A percentile compares a stretch with the other conserved stretches of the same genome.
Evolutionary conservation across 2,113 vertebrate genomes (phyloP).

Genomic region (Rhinolophus ferrumequinum): DNA sequence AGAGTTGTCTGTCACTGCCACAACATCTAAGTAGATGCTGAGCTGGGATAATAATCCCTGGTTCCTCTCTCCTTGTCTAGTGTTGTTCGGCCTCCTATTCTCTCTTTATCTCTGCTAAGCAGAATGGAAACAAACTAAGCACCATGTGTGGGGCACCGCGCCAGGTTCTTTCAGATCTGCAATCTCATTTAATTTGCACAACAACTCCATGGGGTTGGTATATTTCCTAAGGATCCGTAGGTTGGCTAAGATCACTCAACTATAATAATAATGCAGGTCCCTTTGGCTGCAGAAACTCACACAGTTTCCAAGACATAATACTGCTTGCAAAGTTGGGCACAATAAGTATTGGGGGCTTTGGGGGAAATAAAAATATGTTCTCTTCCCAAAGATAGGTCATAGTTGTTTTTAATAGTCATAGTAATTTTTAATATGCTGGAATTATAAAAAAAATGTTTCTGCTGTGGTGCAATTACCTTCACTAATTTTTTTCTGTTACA

Average conservation of each 20-base stretch:
- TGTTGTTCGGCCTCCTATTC: neutral
- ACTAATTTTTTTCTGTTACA: neutral
- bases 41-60: neutral
- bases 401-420: neutral
- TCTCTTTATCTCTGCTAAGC: conserved; percentile 26
- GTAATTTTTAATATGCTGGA: conserved; percentile 35
- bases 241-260: conserved; percentile 23
- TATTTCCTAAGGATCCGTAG: conserved; percentile 14
- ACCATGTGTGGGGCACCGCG: neutral
- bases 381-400: neutral
- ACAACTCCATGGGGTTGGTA: neutral
- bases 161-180: neutral
- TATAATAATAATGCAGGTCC: too few species aligned
- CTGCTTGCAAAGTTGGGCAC: neutral
- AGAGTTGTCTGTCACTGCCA: neutral
- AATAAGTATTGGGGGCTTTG: neutral
- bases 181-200: conserved; percentile 56
- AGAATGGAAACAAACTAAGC: conserved; percentile 4
- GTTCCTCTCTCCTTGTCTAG: neutral
- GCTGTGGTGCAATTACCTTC: neutral
- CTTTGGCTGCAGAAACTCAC: neutral
- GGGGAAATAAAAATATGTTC: neutral
- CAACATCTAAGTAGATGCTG: neutral
- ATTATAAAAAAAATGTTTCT: conserved; percentile 34
- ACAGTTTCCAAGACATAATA: conserved; percentile 6